phyloP scores from a whole-genome alignment of 1,140 invertebrate genomes.

The Neelides sp. region DNA sequence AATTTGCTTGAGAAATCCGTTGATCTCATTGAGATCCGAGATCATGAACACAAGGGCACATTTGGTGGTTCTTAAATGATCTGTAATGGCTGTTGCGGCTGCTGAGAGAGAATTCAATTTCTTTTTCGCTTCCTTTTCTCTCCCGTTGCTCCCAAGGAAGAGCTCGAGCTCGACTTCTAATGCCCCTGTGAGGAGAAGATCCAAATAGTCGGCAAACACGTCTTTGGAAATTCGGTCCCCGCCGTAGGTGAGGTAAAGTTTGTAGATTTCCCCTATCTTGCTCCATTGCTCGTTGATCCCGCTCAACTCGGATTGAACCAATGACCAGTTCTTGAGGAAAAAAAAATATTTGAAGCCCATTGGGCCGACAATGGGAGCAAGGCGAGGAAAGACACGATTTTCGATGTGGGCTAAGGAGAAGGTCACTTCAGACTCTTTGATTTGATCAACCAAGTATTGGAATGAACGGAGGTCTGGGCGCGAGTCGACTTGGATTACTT shows the following conservation, averaged over 20 bases:
- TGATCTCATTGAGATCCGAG: conserved; percentile 23
- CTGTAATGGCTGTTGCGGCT: conserved; percentile 6
- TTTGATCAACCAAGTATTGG: conserved; percentile 12
- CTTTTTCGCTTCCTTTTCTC: conserved; percentile 26
- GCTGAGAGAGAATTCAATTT: conserved; percentile 11
- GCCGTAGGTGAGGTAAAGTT: conserved; percentile 21
- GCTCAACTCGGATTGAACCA: conserved; percentile 15
- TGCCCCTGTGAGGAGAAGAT: conserved; percentile 19
- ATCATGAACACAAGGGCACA: conserved; percentile 17
- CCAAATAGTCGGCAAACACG: conserved; percentile 19
- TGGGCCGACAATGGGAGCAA: conserved; percentile 15
- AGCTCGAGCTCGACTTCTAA: conserved; percentile 21
- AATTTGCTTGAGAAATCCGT: conserved; percentile 18
- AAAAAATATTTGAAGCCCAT: conserved; percentile 22
- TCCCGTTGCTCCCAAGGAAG: conserved; percentile 14
- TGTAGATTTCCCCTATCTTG: conserved; percentile 17
- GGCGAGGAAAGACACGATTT: conserved; percentile 9
- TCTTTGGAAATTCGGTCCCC: conserved; percentile 9
- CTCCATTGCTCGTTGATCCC: conserved; percentile 23
- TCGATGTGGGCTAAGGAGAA: conserved; percentile 4
- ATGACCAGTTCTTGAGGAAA: conserved; percentile 23
- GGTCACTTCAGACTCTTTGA: neutral
- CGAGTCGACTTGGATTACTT: conserved; percentile 13
- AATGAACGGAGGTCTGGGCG: conserved; percentile 11
- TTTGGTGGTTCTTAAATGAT: conserved; percentile 21